Conservation (phyloP, 2,888 invertebrate species). For the Dolichopus griseipennis region DNA sequence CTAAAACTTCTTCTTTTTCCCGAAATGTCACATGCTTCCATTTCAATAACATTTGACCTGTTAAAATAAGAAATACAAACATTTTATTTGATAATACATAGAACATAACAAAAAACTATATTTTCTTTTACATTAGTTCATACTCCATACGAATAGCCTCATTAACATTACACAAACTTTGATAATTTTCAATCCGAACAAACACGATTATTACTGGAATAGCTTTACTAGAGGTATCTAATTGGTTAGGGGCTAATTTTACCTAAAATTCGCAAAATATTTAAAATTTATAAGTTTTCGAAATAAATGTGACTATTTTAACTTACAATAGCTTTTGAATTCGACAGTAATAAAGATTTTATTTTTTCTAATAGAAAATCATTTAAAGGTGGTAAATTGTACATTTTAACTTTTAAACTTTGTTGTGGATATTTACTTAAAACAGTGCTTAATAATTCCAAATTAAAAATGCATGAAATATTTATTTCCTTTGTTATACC, state of each 20-base stretch:
- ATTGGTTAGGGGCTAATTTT: constrained; percentile 17
- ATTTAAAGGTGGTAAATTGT: constrained; percentile 49
- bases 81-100: not conserved
- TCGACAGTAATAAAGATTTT: constrained; percentile 50
- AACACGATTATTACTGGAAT: constrained; percentile 55
- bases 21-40: not conserved
- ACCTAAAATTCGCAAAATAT: no score
- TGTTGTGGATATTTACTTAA: constrained; percentile 51
- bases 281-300: no score
- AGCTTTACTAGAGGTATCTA: constrained; percentile 27
- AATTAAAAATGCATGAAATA: constrained; percentile 42
- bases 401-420: constrained; percentile 51
- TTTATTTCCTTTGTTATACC: constrained; percentile 45
- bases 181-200: constrained; percentile 56
- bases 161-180: constrained; percentile 60
- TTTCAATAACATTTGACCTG: no score
- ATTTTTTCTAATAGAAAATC: constrained; percentile 48
- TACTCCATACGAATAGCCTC: constrained; percentile 57
- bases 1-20: not conserved
- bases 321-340: constrained; percentile 41
- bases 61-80: not conserved
- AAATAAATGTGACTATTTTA: no score
- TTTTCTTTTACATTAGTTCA: constrained; percentile 40
- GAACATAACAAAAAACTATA: no score
- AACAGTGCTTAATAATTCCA: constrained; percentile 48